Evolutionary conservation across 2,888 invertebrate genomes (phyloP).

Genomic region (Aleiodes leptofemur): DNA sequence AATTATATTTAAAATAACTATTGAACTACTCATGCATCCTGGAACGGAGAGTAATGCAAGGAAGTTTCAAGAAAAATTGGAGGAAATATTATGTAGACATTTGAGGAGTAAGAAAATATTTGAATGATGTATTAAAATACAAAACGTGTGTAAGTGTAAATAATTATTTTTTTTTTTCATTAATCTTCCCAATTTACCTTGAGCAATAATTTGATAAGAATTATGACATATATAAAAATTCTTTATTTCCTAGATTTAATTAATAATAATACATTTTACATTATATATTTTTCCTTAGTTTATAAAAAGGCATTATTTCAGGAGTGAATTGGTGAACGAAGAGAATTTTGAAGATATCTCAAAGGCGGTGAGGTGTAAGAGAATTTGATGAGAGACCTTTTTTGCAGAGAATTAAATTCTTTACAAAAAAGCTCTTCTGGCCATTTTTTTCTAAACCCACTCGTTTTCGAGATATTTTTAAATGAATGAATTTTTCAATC

Average conservation of each 20-base stretch:
- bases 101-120: conserved; percentile 37
- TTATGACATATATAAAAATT: conserved; percentile 9
- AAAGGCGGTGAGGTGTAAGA: no score
- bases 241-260: conserved; percentile 26
- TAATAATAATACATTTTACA: conserved; percentile 17
- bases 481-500: not conserved
- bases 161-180: conserved; percentile 48
- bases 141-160: conserved; percentile 66
- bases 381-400: no score
- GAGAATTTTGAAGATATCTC: no score
- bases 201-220: not conserved
- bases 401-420: no score
- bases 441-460: no score
- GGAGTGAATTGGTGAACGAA: no score
- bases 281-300: conserved; percentile 19
- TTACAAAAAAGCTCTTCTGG: no score
- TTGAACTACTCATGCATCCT: conserved; percentile 15
- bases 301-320: not conserved
- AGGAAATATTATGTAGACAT: conserved; percentile 42
- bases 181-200: conserved; percentile 29
- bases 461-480: no score
- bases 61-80: conserved; percentile 30
- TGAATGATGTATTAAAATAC: conserved; percentile 63
- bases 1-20: conserved; percentile 11
- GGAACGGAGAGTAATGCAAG: not conserved